These are phyloP conservation scores for Amiota minor DNA, from an alignment of 2,888 invertebrate species.

Conservation along the genomic window DNA sequence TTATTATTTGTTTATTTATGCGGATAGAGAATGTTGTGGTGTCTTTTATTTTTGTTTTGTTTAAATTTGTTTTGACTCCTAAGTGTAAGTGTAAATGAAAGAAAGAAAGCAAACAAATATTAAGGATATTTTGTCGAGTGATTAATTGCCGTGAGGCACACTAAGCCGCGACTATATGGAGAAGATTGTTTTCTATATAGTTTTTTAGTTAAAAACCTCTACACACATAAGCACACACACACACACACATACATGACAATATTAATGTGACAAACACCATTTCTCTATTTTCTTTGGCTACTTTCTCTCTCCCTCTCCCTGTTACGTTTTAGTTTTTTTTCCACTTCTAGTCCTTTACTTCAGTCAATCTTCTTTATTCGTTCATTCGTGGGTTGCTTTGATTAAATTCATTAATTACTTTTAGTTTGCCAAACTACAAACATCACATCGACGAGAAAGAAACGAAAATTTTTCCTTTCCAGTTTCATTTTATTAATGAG, in stretches of 20 bases:
- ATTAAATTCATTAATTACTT: conserved; percentile 27
- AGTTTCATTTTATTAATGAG: conserved; percentile 29
- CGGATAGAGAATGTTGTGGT: background rate
- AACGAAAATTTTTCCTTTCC: background rate
- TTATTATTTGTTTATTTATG: background rate
- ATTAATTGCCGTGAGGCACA: background rate
- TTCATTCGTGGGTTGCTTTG: background rate
- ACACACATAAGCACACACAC: background rate
- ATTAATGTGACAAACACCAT: background rate
- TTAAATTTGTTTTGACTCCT: too few species aligned
- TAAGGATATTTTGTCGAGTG: background rate
- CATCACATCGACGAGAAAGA: background rate
- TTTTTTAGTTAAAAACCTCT: too few species aligned
- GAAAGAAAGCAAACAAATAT: conserved; percentile 2
- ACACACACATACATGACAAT: background rate
- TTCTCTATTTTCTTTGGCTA: background rate
- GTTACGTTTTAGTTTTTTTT: background rate
- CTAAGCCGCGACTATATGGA: background rate
- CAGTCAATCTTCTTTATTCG: too few species aligned
- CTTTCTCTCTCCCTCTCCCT: background rate
- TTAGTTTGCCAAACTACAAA: conserved; percentile 13
- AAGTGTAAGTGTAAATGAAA: too few species aligned
- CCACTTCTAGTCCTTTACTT: too few species aligned
- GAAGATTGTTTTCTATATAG: too few species aligned
- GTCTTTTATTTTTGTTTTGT: background rate